Conservation (phyloP, 2,888 invertebrate genomes). For the Apoda limacodes region DNA sequence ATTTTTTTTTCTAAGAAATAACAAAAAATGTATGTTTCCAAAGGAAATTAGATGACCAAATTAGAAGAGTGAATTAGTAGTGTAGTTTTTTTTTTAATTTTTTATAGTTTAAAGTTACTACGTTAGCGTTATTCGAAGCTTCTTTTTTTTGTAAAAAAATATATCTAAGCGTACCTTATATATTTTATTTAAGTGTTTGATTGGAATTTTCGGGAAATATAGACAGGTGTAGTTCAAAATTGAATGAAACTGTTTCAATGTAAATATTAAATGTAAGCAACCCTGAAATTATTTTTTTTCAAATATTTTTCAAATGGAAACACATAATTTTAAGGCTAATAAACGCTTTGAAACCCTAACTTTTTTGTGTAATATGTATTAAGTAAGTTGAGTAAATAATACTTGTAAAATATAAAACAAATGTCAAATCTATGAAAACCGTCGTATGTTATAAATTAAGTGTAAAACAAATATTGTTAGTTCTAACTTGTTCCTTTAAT, state of each 20-base stretch:
- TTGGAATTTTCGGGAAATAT: too few species aligned
- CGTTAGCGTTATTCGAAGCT: too few species aligned
- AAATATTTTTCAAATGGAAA: slow-evolving; percentile 14
- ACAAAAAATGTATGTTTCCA: too few species aligned
- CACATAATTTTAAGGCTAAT: slow-evolving; percentile 8
- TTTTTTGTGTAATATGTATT: slow-evolving; percentile 12
- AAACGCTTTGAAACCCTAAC: slow-evolving; percentile 13
- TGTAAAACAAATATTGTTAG: slow-evolving; percentile 14
- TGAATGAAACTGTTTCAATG: slow-evolving; percentile 7
- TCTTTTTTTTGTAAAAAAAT: too few species aligned
- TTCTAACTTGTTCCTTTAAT: slow-evolving; percentile 17
- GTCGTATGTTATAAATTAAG: slow-evolving; percentile 17
- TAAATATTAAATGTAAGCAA: slow-evolving; percentile 11
- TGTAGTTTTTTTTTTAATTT: too few species aligned
- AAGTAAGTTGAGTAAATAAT: slow-evolving; percentile 16
- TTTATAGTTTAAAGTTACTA: too few species aligned
- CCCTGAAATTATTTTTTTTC: slow-evolving; percentile 7
- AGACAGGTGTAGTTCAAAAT: too few species aligned
- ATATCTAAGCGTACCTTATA: too few species aligned
- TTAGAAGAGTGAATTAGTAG: too few species aligned
- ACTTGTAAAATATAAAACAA: slow-evolving; percentile 21
- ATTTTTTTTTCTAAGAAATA: too few species aligned
- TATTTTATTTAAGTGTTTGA: too few species aligned
- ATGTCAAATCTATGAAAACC: slow-evolving; percentile 32
- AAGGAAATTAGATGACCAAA: too few species aligned